These are phyloP conservation scores for Sorex fumeus DNA, from an alignment of 2,113 vertebrate genomes.

Conservation along the genomic window DNA sequence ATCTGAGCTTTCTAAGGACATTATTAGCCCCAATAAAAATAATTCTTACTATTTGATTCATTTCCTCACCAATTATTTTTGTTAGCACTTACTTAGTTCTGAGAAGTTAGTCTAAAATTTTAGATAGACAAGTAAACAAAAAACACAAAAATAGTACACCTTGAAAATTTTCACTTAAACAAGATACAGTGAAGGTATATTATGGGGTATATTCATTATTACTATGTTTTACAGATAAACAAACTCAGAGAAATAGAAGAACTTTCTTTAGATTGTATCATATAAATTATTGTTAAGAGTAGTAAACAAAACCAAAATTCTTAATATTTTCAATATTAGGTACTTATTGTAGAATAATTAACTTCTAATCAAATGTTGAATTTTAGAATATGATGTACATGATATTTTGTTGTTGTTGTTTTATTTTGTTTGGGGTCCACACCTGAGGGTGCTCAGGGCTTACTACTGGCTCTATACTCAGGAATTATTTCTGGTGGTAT, in stretches of 20 bases:
- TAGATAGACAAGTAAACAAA: conserved; percentile 4
- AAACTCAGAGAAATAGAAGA: neutral
- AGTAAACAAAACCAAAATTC: conserved; percentile 11
- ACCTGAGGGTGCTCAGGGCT: too few relatives aligned
- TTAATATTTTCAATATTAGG: neutral
- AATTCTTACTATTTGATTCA: conserved; percentile 10
- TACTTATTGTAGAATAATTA: neutral
- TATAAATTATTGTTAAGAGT: neutral
- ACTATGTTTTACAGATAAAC: neutral
- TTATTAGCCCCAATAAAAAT: conserved; percentile 38
- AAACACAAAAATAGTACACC: neutral
- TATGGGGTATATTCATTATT: neutral
- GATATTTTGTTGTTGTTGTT: too few relatives aligned
- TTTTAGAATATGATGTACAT: neutral
- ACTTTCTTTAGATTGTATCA: neutral
- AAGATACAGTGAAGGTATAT: conserved; percentile 17
- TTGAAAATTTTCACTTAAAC: conserved; percentile 2
- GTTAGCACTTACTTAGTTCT: neutral
- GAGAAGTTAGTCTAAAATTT: conserved; percentile 1
- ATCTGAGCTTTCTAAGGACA: neutral
- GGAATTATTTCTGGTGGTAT: too few relatives aligned
- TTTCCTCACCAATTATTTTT: conserved; percentile 37
- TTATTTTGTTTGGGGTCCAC: too few relatives aligned
- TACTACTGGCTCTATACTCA: too few relatives aligned
- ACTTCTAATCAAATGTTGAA: neutral